phyloP scores from a whole-genome alignment of 2,113 vertebrate species.

The Pitta sordida region DNA sequence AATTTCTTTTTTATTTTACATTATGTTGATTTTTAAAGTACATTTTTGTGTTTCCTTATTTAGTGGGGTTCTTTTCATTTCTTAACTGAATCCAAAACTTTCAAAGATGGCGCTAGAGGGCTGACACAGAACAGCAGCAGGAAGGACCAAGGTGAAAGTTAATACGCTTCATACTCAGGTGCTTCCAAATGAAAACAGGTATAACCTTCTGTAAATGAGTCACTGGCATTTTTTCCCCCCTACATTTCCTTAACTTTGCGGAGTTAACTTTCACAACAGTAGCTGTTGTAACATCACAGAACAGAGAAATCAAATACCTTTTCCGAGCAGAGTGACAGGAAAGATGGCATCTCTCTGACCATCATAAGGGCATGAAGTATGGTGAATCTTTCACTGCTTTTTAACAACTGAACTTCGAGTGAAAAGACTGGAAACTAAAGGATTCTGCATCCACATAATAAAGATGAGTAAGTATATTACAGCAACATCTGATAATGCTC shows the following conservation, averaged over 20 bases:
- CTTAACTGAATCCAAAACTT: neutral
- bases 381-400: neutral
- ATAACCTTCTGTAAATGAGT: neutral
- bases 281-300: neutral
- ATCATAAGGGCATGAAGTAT: neutral
- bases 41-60: neutral
- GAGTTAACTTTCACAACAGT: neutral
- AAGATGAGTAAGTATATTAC: neutral
- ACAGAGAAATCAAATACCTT: neutral
- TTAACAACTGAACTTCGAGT: neutral
- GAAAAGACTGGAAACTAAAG: neutral
- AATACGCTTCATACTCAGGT: neutral
- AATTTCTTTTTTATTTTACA: neutral
- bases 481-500: neutral
- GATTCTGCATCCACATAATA: neutral
- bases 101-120: neutral
- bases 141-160: neutral
- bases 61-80: neutral
- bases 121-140: neutral
- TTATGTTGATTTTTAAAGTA: neutral
- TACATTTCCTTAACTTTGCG: neutral
- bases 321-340: neutral
- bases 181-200: neutral
- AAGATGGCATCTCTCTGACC: neutral
- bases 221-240: accelerated